Evolutionary conservation across 2,797 vertebrate species (phyloP).

Genomic region (Eupleurogrammus muticus): DNA sequence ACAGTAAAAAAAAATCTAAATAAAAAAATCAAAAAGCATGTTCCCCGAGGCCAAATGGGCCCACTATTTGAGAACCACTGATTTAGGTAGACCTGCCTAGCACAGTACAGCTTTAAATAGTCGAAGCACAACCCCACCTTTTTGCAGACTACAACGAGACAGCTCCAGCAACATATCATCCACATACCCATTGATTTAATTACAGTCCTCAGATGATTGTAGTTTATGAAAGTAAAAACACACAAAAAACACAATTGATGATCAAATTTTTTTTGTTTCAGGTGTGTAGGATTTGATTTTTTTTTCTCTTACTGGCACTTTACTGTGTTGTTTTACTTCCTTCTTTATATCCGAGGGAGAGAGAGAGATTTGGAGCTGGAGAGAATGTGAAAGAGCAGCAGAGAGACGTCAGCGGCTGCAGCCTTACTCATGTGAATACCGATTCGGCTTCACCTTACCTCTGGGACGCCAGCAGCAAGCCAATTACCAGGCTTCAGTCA

Average conservation of each 20-base stretch:
- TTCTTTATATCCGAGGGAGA: conserved; percentile 27
- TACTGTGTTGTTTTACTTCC: not conserved
- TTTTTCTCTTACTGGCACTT: conserved; percentile 1
- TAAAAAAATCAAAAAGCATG: too few species aligned
- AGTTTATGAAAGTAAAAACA: not conserved
- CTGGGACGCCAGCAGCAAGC: conserved; percentile 78
- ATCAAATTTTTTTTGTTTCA: too few species aligned
- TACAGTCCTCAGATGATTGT: not conserved
- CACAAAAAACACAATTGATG: too few species aligned
- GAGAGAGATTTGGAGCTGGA: conserved; percentile 25
- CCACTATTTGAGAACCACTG: too few species aligned
- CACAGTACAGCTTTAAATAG: not conserved
- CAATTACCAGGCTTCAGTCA: conserved; percentile 77
- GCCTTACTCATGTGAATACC: conserved; percentile 75
- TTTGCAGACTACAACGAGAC: conserved; percentile 5
- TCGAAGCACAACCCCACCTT: not conserved
- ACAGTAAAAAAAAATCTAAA: too few species aligned
- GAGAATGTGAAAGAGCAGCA: conserved; percentile 59
- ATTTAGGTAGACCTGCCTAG: not conserved
- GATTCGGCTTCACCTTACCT: conserved; percentile 76
- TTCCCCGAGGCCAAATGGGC: too few species aligned
- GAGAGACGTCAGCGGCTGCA: conserved; percentile 66
- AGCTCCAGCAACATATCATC: conserved; percentile 3
- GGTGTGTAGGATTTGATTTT: too few species aligned
- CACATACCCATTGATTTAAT: conserved; percentile 1